Conservation (phyloP, 2,888 invertebrate species). For the Heliothis peltigera region DNA sequence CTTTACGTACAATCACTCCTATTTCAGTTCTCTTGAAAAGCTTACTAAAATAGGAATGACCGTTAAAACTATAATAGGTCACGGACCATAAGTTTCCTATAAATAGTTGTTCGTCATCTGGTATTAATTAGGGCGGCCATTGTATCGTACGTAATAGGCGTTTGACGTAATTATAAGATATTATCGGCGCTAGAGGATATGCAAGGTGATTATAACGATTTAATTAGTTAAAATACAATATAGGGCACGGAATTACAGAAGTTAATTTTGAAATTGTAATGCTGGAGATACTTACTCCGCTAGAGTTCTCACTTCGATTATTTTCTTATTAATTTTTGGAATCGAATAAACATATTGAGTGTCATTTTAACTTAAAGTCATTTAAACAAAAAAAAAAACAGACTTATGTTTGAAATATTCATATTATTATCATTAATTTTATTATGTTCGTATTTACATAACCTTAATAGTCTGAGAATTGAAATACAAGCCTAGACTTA, state of each 20-base stretch:
- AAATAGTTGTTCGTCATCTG: constrained; percentile 61
- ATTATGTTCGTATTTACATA: constrained; percentile 6
- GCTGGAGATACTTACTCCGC: not conserved
- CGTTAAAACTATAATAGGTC: constrained; percentile 57
- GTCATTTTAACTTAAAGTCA: too few relatives aligned
- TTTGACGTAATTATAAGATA: constrained; percentile 30
- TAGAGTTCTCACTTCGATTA: not conserved
- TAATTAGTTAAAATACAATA: constrained; percentile 11
- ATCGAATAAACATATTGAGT: too few relatives aligned
- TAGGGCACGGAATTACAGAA: not conserved
- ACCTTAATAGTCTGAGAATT: not conserved
- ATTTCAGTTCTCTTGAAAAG: constrained; percentile 4
- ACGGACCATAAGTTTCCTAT: constrained; percentile 52
- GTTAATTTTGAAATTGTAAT: not conserved
- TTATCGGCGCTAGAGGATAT: constrained; percentile 16
- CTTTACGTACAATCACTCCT: not conserved
- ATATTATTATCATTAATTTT: not conserved
- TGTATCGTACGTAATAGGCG: constrained; percentile 23
- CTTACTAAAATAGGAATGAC: constrained; percentile 55
- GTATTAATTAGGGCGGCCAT: constrained; percentile 59
- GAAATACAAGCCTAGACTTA: constrained; percentile 5
- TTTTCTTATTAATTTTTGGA: not conserved
- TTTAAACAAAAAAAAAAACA: not conserved
- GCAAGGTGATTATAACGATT: constrained; percentile 34
- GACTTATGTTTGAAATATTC: too few relatives aligned